Evolutionary conservation across 2,797 vertebrate genomes (phyloP).

Genomic region (Spondyliosoma cantharus): DNA sequence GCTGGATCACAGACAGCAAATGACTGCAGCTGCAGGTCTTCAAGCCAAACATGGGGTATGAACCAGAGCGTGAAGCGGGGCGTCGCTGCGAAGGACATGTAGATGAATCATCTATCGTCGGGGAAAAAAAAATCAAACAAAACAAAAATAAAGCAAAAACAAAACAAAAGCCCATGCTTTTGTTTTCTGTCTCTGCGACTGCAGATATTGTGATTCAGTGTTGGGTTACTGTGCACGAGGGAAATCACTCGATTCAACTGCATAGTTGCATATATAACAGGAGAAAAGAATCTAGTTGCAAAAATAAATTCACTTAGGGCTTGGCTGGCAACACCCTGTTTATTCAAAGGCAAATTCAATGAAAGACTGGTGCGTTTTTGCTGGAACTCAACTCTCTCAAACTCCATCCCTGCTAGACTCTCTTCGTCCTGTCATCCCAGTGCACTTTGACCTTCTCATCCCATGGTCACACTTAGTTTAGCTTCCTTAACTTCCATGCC

Average conservation of each 20-base stretch:
- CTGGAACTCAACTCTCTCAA: constrained; percentile 34
- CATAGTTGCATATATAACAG: constrained; percentile 34
- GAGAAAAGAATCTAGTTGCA: constrained; percentile 43
- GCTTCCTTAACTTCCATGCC: neutral
- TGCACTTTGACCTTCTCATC: constrained; percentile 3
- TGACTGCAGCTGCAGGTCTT: neutral
- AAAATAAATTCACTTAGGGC: constrained; percentile 65
- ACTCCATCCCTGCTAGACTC: constrained; percentile 7
- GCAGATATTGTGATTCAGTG: neutral
- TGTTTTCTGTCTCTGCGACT: neutral
- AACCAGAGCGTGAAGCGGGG: neutral
- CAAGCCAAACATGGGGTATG: neutral
- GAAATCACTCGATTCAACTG: constrained; percentile 25
- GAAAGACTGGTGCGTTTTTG: constrained; percentile 55
- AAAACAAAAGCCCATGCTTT: neutral
- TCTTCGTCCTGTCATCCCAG: constrained; percentile 21
- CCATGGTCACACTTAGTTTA: neutral
- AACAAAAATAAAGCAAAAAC: neutral
- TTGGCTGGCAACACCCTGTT: constrained; percentile 70
- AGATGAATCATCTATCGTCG: neutral
- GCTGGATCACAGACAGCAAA: too few species aligned
- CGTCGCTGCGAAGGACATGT: neutral
- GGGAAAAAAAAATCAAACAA: neutral
- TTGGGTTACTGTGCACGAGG: constrained; percentile 28
- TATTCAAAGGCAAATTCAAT: constrained; percentile 69